Percentiles rank a stretch among this genome's conserved stretches.
These are phyloP conservation scores for Stictocephala bisonia DNA, from an alignment of 2,888 invertebrate genomes.

Conservation along the genomic window DNA sequence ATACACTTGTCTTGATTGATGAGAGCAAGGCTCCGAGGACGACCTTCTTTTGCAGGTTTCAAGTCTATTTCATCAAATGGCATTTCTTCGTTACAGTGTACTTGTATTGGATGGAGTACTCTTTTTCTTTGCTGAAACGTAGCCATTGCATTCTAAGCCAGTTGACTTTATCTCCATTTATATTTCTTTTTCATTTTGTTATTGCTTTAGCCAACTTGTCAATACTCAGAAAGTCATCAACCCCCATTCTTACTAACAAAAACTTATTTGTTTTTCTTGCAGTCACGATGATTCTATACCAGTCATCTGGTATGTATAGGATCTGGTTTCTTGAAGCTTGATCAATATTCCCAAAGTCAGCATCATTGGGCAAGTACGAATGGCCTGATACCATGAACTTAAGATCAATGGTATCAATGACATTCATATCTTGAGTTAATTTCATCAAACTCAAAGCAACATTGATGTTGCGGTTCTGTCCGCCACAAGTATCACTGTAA, in stretches of 20 bases:
- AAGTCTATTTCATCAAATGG: conserved; percentile 18
- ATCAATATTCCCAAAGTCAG: conserved; percentile 40
- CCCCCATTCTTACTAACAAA: conserved; percentile 25
- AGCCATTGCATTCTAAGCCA: conserved; percentile 46
- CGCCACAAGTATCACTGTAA: conserved; percentile 42
- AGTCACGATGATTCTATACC: conserved; percentile 32
- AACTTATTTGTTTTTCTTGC: conserved; percentile 41
- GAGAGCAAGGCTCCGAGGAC: conserved; percentile 16
- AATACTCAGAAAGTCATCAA: conserved; percentile 29
- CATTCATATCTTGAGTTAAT: conserved; percentile 34
- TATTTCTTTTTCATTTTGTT: conserved; percentile 35
- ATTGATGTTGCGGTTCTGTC: conserved; percentile 40
- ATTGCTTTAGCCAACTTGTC: conserved; percentile 26
- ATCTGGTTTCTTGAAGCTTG: conserved; percentile 25
- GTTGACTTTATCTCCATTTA: conserved; percentile 18
- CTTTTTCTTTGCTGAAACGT: conserved; percentile 32
- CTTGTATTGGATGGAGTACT: conserved; percentile 32
- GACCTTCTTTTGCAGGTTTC: conserved; percentile 39
- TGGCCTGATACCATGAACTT: conserved; percentile 43
- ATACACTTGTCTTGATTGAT: conserved; percentile 8
- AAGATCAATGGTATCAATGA: conserved; percentile 42
- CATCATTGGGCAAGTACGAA: conserved; percentile 40
- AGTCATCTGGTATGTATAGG: conserved; percentile 32
- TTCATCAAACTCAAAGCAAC: conserved; percentile 27
- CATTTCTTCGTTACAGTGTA: conserved; percentile 32